phyloP scores from a whole-genome alignment of 1,140 invertebrate genomes.

The Drusus annulatus region DNA sequence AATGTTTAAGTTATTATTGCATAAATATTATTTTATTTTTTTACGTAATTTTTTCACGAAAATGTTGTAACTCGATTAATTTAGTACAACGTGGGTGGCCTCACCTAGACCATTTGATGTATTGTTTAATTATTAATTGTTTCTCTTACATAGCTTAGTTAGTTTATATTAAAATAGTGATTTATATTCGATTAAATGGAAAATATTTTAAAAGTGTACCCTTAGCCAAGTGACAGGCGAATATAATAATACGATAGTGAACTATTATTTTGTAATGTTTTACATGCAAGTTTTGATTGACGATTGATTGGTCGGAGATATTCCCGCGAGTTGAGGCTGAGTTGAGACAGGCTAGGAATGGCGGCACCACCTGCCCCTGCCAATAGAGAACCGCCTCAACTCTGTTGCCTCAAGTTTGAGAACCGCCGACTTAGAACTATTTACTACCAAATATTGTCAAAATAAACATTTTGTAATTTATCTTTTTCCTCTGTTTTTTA shows the following conservation, averaged over 20 bases:
- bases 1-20: slow-evolving; percentile 51
- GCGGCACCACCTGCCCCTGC: too few species aligned
- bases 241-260: slow-evolving; percentile 50
- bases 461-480: slow-evolving; percentile 58
- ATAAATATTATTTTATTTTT: slow-evolving; percentile 59
- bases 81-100: slow-evolving; percentile 54
- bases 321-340: background rate
- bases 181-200: slow-evolving; percentile 47
- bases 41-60: slow-evolving; percentile 58
- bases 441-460: slow-evolving; percentile 59
- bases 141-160: slow-evolving; percentile 56
- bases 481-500: slow-evolving; percentile 54
- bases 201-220: slow-evolving; percentile 58
- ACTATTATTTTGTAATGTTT: slow-evolving; percentile 56
- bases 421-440: slow-evolving; percentile 47
- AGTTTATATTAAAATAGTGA: slow-evolving; percentile 56
- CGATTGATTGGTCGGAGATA: background rate
- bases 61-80: slow-evolving; percentile 50
- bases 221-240: slow-evolving; percentile 45
- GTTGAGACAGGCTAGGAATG: too few species aligned
- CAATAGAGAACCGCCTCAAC: too few species aligned
- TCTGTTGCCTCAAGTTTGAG: slow-evolving; percentile 12
- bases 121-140: slow-evolving; percentile 50
- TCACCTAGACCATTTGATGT: slow-evolving; percentile 46
- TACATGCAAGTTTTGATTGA: slow-evolving; percentile 50